Percentiles rank a stretch among this genome's conserved stretches.
phyloP scores from a whole-genome alignment of 2,888 invertebrate genomes.

The Caenorhabditis sp. region DNA sequence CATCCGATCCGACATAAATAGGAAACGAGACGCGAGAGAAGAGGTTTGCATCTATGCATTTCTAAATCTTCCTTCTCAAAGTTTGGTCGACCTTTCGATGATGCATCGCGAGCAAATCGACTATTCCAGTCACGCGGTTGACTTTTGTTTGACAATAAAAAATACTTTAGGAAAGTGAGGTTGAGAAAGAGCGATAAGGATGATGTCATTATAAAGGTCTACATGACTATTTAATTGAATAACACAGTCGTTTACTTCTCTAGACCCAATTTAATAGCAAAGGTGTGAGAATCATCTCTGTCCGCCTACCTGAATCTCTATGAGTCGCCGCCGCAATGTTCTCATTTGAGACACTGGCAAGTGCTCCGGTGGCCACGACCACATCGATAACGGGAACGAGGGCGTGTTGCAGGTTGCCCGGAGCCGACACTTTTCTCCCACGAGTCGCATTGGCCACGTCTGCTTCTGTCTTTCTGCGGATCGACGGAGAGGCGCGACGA shows the following conservation, averaged over 20 bases:
- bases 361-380: conserved; percentile 60
- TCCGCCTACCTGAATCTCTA: conserved; percentile 43
- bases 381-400: conserved; percentile 64
- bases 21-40: conserved; percentile 16
- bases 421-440: conserved; percentile 64
- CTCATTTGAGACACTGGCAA: conserved; percentile 49
- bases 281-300: background rate
- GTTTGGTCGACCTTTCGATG: conserved; percentile 30
- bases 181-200: background rate
- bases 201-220: background rate
- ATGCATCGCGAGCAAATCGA: conserved; percentile 34
- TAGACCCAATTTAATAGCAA: background rate
- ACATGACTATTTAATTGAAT: conserved; percentile 12
- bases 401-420: conserved; percentile 64
- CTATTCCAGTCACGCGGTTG: background rate
- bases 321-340: conserved; percentile 34
- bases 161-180: background rate
- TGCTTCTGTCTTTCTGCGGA: conserved; percentile 51
- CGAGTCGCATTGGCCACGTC: conserved; percentile 36
- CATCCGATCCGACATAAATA: conserved; percentile 23
- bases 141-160: conserved; percentile 11
- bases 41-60: conserved; percentile 40
- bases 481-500: conserved; percentile 62
- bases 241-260: background rate
- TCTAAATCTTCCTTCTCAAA: conserved; percentile 21